A percentile compares a stretch with the other conserved stretches of the same genome.
Conservation (phyloP, 2,888 invertebrate genomes). For the Syrista parreyssii region DNA sequence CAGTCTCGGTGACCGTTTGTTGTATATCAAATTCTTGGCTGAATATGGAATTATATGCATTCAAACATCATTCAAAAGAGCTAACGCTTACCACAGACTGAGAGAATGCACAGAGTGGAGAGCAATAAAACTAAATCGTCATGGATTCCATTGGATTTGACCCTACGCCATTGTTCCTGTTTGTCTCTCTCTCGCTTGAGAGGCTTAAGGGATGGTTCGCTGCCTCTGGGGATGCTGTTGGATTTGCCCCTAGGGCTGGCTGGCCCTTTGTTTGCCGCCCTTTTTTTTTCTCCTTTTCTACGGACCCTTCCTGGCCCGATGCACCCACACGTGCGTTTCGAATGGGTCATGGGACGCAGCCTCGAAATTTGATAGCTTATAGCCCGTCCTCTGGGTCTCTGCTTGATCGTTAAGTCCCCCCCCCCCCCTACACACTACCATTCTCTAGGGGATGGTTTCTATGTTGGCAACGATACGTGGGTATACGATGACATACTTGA, state of each 20-base stretch:
- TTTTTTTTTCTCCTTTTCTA: constrained; percentile 7
- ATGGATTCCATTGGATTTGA: background rate
- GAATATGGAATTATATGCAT: background rate
- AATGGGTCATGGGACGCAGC: background rate
- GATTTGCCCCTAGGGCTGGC: constrained; percentile 13
- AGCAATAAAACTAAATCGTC: background rate
- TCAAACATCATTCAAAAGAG: background rate
- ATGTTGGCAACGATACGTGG: background rate
- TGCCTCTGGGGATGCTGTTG: constrained; percentile 1
- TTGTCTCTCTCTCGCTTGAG: constrained; percentile 8
- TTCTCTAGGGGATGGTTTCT: background rate
- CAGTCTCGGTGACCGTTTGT: background rate
- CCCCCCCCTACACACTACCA: background rate
- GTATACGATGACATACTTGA: background rate
- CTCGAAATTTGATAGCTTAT: constrained; percentile 3
- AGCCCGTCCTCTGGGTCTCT: background rate
- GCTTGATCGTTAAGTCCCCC: background rate
- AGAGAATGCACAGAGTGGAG: background rate
- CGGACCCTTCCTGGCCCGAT: background rate
- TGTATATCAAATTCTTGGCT: background rate
- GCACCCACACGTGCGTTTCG: background rate
- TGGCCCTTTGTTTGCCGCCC: constrained; percentile 20
- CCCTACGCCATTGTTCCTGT: constrained; percentile 2
- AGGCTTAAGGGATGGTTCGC: constrained; percentile 8
- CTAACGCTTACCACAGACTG: background rate